phyloP scores from a whole-genome alignment of 1,140 invertebrate genomes.

The Globodera rostochiensis region DNA sequence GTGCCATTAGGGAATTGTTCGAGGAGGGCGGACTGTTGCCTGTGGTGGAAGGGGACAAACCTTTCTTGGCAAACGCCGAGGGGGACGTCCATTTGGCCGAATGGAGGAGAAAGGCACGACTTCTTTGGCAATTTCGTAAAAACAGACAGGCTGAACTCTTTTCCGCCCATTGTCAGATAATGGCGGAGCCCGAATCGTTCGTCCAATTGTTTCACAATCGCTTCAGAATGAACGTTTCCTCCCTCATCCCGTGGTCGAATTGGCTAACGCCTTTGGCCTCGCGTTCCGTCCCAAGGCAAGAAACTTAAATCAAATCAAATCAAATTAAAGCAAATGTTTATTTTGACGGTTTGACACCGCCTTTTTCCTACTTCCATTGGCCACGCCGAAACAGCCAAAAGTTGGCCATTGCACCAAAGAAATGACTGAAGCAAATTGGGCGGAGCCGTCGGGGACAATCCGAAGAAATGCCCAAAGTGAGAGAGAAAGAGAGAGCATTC shows the following conservation, averaged over 20 bases:
- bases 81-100: constrained; percentile 37
- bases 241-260: constrained; percentile 48
- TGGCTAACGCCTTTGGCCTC: constrained; percentile 40
- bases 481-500: not conserved
- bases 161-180: constrained; percentile 23
- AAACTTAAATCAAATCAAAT: constrained; percentile 9
- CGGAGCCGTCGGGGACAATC: constrained; percentile 38
- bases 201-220: constrained; percentile 29
- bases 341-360: constrained; percentile 40
- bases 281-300: constrained; percentile 17
- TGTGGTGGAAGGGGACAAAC: constrained; percentile 34
- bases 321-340: too few relatives aligned
- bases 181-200: constrained; percentile 31
- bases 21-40: constrained; percentile 43
- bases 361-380: constrained; percentile 37
- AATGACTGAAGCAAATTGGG: constrained; percentile 41
- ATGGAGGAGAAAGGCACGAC: constrained; percentile 41
- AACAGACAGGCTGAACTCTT: not conserved
- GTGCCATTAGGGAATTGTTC: constrained; percentile 41
- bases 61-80: constrained; percentile 13
- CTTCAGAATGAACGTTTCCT: constrained; percentile 39
- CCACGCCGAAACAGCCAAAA: not conserved
- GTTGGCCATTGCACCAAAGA: constrained; percentile 30
- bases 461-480: constrained; percentile 26
- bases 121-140: not conserved